Base-by-base conservation (phyloP, 1,140 invertebrate species). In the Atopsyche davidsoni region DNA sequence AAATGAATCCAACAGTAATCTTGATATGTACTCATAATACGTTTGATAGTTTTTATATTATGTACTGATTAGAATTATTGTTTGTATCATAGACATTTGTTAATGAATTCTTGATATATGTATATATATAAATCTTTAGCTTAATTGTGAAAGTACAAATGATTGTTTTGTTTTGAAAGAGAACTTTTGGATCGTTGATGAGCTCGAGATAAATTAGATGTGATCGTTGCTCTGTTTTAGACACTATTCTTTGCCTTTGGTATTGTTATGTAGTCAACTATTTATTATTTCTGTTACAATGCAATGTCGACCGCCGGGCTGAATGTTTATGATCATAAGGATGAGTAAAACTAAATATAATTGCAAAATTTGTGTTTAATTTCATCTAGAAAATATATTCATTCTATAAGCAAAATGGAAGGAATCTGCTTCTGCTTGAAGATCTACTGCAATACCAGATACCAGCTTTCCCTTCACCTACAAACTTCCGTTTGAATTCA, bases 121-220 rank as follows among this genome's bases (percentile, higher is more conserved):
- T 39, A 36, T 44, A 39, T 53, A 53, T 23, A 45, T 43, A 54
- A 43, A 43, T 31, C n/a, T 34, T 51, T 51, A 56, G 44, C 44
- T 56, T 51, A 51, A 48, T 51, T 44, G 42, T 25, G 50, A 57
- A 40, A 57, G 55, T 57, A 57, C 55, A 57, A 57, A 57, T 57
- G 51, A 35, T 53, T 51, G 55, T 53, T 57, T 57, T 57, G 55
- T 53, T 56, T 53, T 41, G 41, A 13, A 25, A 45, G 47, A 52
- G 46, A 36, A 32, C 40, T 41, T 46, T 47, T 14, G 24, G 46
- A 46, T 18, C 21, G 47, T 50, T 32, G 53, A 40, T 41, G 50
- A 28, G 51, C 50, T 46, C 40, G 35, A 24, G 47, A 43, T 40
- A 35, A 36, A 46, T 39, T 47, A 24, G 23, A 11, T 44, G 45